Base-by-base conservation (phyloP, 1,140 invertebrate genomes). In the Camponotus vicinus region DNA sequence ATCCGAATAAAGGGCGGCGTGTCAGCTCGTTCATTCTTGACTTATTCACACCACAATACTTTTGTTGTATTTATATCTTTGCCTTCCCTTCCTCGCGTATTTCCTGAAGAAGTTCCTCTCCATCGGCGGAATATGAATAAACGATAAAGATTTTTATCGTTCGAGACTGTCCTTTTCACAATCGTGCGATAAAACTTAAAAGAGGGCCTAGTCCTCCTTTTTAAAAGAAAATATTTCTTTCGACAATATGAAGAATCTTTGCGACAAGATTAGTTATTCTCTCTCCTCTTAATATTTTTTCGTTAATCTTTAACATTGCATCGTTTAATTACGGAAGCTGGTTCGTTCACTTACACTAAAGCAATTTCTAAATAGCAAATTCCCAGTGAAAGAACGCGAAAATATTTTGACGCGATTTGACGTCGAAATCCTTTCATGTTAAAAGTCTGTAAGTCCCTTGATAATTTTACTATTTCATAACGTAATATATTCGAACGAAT, bases 1-100 rank as follows among this genome's bases (percentile, higher is more conserved):
- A 69, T 89, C 55, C 75, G 64, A 75, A 87, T 79, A 87, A 86
- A 67, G 73, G 67, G 32, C 55, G 69, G 76, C 21, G 66, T 37
- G 59, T 42, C 57, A 34, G 34, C 49, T 52, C 37, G 71, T 77
- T 7, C 70, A 66, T 69, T 73, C 42, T 82, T 78, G 61, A 89
- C 73, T 84, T 66, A 87, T 75, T 89, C 70, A 70, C 78, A 67
- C 57, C 59, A 42, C 34, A 18, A 42, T 75, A 83, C 69, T 49
- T 83, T 83, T 83, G 42, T 83, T 83, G 69, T 73, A 73, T 82
- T 40, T 82, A 63, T 71, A 63, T 49, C 70, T 82, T 40, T 59
- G 45, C 57, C 61, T 61, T 52, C 18, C 76, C 63, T 57, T 57
- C 27, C 6, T 0, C 34, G 40, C 37, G 8, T 27, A 18, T 18